These are phyloP conservation scores for Peromyscus leucopus DNA, from an alignment of 2,113 vertebrate species.

Conservation along the genomic window DNA sequence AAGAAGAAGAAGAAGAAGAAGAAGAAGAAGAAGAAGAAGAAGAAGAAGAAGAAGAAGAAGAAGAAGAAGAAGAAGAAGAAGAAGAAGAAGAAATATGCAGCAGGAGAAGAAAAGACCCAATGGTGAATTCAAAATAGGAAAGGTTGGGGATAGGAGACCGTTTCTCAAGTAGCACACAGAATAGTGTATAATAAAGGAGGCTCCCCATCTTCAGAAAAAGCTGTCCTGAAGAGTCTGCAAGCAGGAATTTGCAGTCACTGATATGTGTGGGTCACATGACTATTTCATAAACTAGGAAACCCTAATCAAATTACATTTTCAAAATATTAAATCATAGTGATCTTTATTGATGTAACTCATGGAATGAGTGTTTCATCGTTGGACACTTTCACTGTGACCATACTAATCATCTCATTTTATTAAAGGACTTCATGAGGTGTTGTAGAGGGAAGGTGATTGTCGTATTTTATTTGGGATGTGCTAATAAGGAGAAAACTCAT, in stretches of 20 bases:
- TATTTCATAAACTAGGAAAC: not conserved
- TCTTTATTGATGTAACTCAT: not conserved
- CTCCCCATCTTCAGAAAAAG: not conserved
- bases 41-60: not conserved
- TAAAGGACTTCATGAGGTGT: not conserved
- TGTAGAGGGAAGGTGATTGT: not conserved
- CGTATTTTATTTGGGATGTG: not conserved
- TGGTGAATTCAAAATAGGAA: not conserved
- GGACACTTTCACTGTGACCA: not conserved
- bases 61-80: too few species aligned
- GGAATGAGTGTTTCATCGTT: not conserved
- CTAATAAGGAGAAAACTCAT: not conserved
- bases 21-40: too few species aligned
- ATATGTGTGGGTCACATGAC: not conserved
- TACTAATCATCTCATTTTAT: not conserved
- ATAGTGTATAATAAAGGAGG: not conserved
- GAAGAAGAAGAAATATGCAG: too few species aligned
- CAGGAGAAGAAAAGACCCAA: not conserved
- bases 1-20: too few species aligned
- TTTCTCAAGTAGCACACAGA: not conserved
- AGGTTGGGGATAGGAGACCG: fast-evolving
- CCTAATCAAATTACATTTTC: not conserved
- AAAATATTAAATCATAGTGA: not conserved
- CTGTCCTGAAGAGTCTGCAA: not conserved
- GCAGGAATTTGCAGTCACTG: not conserved